These are phyloP conservation scores for Trichonephila clavipes DNA, from an alignment of 1,140 invertebrate genomes.

Conservation along the genomic window DNA sequence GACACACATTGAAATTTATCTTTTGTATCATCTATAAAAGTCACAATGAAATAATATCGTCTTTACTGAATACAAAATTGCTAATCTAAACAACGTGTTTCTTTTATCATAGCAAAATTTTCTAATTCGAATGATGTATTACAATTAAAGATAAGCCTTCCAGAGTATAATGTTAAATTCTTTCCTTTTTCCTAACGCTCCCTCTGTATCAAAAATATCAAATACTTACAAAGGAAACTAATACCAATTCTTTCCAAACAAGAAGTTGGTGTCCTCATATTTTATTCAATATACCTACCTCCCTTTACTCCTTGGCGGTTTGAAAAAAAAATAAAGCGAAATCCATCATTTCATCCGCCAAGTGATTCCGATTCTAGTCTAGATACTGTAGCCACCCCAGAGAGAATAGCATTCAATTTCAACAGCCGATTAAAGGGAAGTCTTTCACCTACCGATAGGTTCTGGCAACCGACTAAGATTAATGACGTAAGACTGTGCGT, in stretches of 20 bases:
- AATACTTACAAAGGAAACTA: background rate
- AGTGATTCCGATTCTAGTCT: background rate
- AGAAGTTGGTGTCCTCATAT: background rate
- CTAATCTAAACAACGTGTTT: too few species aligned
- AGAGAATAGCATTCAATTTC: constrained; percentile 13
- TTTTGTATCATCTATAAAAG: too few species aligned
- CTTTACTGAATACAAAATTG: too few species aligned
- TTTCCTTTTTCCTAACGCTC: too few species aligned
- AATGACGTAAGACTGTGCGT: background rate
- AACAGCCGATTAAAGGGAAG: constrained; percentile 26
- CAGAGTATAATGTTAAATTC: too few species aligned
- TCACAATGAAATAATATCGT: too few species aligned
- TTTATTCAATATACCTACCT: background rate
- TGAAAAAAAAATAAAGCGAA: background rate
- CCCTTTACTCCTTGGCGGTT: background rate
- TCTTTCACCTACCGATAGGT: background rate
- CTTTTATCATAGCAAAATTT: too few species aligned
- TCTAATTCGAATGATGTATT: too few species aligned
- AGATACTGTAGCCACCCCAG: background rate
- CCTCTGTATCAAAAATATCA: too few species aligned
- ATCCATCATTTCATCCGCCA: background rate
- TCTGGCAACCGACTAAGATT: background rate
- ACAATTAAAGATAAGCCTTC: too few species aligned
- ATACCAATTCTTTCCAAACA: background rate
- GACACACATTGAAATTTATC: too few species aligned